Evolutionary conservation across 2,113 vertebrate species (phyloP).

Genomic region (Pundamilia nyererei): DNA sequence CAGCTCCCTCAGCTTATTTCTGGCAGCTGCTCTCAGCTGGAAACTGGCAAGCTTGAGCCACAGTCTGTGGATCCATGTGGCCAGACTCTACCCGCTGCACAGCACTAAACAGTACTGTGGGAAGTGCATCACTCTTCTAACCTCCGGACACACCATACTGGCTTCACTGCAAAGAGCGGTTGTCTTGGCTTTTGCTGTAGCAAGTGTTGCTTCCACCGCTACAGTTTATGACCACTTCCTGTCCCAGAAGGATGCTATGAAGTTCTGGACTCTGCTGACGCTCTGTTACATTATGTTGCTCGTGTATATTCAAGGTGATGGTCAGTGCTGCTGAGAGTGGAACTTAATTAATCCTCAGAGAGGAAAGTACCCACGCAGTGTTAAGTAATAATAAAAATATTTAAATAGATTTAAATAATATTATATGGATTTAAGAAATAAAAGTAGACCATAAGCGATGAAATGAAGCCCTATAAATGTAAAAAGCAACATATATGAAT

Average conservation of each 20-base stretch:
- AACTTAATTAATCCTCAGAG: neutral
- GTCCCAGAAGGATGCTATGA: constrained; percentile 74
- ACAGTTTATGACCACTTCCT: constrained; percentile 82
- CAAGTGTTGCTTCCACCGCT: constrained; percentile 64
- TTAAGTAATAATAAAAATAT: neutral
- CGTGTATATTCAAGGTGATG: constrained; percentile 80
- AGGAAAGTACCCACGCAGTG: neutral
- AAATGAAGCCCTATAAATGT: neutral
- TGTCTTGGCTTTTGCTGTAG: constrained; percentile 71
- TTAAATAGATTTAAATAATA: neutral
- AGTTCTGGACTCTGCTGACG: constrained; percentile 84
- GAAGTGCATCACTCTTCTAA: constrained; percentile 77
- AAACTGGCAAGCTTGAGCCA: constrained; percentile 48
- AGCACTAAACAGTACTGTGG: constrained; percentile 76
- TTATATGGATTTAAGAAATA: neutral
- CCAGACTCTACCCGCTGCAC: constrained; percentile 75
- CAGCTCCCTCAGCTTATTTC: constrained; percentile 70
- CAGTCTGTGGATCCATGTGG: constrained; percentile 68
- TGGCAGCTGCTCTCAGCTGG: constrained; percentile 73
- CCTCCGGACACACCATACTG: constrained; percentile 63
- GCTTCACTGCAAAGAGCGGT: constrained; percentile 65
- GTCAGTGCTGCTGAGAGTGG: neutral
- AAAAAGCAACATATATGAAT: neutral
- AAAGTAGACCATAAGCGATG: neutral
- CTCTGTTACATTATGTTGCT: constrained; percentile 85